Percentiles rank a stretch among this genome's conserved stretches.
Conservation (phyloP, 2,888 invertebrate species). For the Periphyllus acericola region DNA sequence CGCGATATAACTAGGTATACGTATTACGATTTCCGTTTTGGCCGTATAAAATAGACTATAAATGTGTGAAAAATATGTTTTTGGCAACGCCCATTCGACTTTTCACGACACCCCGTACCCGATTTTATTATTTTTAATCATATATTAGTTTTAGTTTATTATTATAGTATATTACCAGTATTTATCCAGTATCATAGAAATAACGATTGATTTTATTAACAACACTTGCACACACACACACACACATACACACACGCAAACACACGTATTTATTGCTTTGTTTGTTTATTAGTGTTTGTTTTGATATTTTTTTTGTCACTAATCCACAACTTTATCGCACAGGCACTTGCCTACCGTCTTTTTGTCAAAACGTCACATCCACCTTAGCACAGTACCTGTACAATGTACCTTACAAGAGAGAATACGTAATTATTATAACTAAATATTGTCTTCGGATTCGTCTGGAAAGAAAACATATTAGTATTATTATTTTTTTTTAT, state of each 20-base stretch:
- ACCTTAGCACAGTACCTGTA: conserved; percentile 60
- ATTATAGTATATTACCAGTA: too few relatives aligned
- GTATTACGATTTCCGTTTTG: too few relatives aligned
- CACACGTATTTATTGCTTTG: neutral
- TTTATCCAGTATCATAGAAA: neutral
- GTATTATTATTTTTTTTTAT: neutral
- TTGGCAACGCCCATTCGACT: too few relatives aligned
- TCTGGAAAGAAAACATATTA: conserved; percentile 35
- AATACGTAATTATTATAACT: conserved; percentile 58
- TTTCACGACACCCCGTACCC: too few relatives aligned
- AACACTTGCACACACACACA: neutral
- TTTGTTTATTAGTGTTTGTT: neutral
- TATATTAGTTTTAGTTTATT: too few relatives aligned
- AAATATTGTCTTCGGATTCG: neutral
- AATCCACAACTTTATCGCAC: conserved; percentile 60
- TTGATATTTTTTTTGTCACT: conserved; percentile 23
- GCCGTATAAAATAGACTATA: too few relatives aligned
- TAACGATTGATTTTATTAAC: neutral
- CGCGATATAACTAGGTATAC: too few relatives aligned
- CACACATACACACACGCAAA: neutral
- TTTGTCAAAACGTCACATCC: conserved; percentile 61
- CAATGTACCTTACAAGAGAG: conserved; percentile 55
- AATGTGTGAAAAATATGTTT: too few relatives aligned
- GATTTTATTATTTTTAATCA: too few relatives aligned
- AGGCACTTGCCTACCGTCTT: conserved; percentile 62